Evolutionary conservation across 2,113 vertebrate species (phyloP), one percentile per base, ranked within the genome.

Genomic region (Cichladusa arquata): DNA sequence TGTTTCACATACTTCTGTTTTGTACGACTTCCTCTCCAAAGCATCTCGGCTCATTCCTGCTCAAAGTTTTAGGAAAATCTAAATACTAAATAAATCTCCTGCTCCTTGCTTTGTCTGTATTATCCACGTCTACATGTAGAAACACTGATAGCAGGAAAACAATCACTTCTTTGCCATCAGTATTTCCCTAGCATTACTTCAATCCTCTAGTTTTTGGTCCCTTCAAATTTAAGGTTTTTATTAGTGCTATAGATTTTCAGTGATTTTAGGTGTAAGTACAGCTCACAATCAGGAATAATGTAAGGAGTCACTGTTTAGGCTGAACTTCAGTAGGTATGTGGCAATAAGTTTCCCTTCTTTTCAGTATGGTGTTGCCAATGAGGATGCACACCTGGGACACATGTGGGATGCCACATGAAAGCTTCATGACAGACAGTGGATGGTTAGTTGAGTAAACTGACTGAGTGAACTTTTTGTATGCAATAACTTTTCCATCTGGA

Each of bases 101-200:
- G 7, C 53, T 86, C 13, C 45, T 82, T 80, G 20, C 53, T 62
- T 10, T 50, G 18, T 38, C 26, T 82, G 11, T 23, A 14, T 60
- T 65, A 18, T 44, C 12, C 8, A 31, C 22, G 14, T n/a, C 11
- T 61, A 51, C 29, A 62, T 0, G 1, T 1, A 82, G 31, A 82
- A 90, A 67, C 22, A 53, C 6, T 18, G 36, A 69, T 2, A 77
- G 22, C 28, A 86, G 36, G 50, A 72, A 69, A 72, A 48, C 22
- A 47, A 36, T 44, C 48, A 25, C 31, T 76, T 23, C 24, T 87
- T 89, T 81, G 23, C 53, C 64, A 7, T 38, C 51, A 29, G 9
- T 54, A 24, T 73, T 70, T 83, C 42, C 51, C 38, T 58, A 62
- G 29, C 12, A 33, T 53, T 51, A 44, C 4, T 81, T 87, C 33